phyloP scores from a whole-genome alignment of 2,888 invertebrate genomes.

The Trilocha varians region DNA sequence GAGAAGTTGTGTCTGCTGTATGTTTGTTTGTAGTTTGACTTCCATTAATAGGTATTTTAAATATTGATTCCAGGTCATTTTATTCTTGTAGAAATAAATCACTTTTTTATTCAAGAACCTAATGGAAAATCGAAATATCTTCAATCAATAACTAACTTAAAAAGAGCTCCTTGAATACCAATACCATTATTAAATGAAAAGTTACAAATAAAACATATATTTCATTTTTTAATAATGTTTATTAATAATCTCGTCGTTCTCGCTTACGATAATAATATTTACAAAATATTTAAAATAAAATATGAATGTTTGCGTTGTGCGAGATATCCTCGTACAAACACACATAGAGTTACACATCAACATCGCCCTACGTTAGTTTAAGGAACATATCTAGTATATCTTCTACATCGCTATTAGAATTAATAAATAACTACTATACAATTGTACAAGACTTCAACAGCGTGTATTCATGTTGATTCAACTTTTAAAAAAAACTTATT shows the following conservation, averaged over 20 bases:
- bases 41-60: too few species aligned
- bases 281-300: constrained; percentile 56
- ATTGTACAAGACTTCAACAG: constrained; percentile 52
- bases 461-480: constrained; percentile 19
- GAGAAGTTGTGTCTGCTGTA: too few species aligned
- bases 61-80: too few species aligned
- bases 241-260: constrained; percentile 54
- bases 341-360: constrained; percentile 39
- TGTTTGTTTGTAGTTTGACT: too few species aligned
- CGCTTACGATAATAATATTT: constrained; percentile 55
- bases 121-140: too few species aligned
- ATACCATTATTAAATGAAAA: neutral
- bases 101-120: too few species aligned
- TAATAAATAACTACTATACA: constrained; percentile 55
- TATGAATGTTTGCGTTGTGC: constrained; percentile 8
- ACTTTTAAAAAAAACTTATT: too few species aligned
- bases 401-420: constrained; percentile 49
- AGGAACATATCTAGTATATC: constrained; percentile 56
- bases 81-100: too few species aligned
- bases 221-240: constrained; percentile 48
- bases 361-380: constrained; percentile 46
- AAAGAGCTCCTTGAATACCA: too few species aligned
- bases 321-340: neutral
- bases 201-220: constrained; percentile 12
- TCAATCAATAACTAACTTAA: too few species aligned